phyloP scores from a whole-genome alignment of 2,888 invertebrate genomes.

The Macaria notata region DNA sequence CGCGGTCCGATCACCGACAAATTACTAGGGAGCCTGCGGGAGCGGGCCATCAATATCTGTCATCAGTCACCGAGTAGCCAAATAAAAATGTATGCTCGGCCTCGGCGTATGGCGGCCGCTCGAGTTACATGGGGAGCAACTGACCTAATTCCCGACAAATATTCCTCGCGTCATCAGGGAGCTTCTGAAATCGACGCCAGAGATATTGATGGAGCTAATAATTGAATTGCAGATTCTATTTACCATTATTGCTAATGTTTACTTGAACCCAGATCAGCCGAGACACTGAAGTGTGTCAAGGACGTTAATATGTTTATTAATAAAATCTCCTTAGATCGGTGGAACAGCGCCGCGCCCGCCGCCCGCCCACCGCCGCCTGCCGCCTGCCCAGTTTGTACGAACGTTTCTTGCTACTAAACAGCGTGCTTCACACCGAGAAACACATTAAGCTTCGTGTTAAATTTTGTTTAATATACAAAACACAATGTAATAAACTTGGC shows the following conservation, averaged over 20 bases:
- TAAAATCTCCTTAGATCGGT: constrained; percentile 55
- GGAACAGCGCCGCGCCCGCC: constrained; percentile 32
- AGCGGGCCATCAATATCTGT: constrained; percentile 75
- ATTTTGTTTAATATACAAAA: constrained; percentile 27
- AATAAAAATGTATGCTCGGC: constrained; percentile 72
- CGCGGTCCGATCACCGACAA: constrained; percentile 52
- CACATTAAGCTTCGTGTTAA: constrained; percentile 31
- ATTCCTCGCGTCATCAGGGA: constrained; percentile 43
- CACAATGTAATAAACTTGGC: constrained; percentile 29
- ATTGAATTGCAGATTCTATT: constrained; percentile 10
- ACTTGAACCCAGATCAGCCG: constrained; percentile 33
- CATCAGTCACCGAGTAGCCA: constrained; percentile 70
- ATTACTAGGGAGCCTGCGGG: constrained; percentile 55
- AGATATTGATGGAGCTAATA: constrained; percentile 11
- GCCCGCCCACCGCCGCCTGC: constrained; percentile 28
- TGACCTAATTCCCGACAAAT: constrained; percentile 61
- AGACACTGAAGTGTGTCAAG: constrained; percentile 54
- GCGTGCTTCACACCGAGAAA: constrained; percentile 31
- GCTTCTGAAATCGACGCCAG: constrained; percentile 21
- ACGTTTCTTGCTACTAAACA: constrained; percentile 37
- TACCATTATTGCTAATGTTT: constrained; percentile 1
- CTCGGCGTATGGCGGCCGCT: constrained; percentile 53
- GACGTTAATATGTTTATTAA: constrained; percentile 53
- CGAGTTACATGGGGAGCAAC: constrained; percentile 52
- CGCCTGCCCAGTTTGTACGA: constrained; percentile 38